Conservation (phyloP, 2,797 vertebrate genomes). For the Coreius guichenoti region DNA sequence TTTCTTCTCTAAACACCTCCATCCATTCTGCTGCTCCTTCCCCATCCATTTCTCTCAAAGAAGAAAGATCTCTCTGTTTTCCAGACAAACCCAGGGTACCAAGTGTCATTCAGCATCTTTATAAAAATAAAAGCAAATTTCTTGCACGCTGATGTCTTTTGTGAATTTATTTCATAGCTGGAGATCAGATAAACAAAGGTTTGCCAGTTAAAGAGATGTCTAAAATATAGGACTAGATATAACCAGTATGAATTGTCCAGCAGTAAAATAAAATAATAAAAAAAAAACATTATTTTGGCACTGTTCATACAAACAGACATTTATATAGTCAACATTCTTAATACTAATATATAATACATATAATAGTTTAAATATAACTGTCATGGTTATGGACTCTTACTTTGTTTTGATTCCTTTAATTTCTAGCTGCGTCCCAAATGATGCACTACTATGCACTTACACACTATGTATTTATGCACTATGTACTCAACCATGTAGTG, state of each 20-base stretch:
- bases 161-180: conserved; percentile 4
- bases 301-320: background rate
- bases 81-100: conserved; percentile 11
- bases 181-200: conserved; percentile 16
- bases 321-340: background rate
- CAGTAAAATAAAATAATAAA: background rate
- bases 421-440: background rate
- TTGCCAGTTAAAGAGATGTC: background rate
- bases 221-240: background rate
- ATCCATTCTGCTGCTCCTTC: conserved; percentile 26
- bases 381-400: too few species aligned
- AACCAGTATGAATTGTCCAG: background rate
- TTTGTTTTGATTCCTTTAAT: too few species aligned
- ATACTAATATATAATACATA: background rate
- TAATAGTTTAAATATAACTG: too few species aligned
- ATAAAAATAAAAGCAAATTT: conserved; percentile 13
- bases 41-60: background rate
- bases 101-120: conserved; percentile 31
- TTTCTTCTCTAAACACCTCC: conserved; percentile 33
- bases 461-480: background rate
- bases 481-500: too few species aligned
- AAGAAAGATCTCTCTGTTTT: conserved; percentile 50
- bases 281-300: background rate
- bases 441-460: background rate
- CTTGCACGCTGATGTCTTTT: conserved; percentile 19